A percentile compares a stretch with the other conserved stretches of the same genome.
These are phyloP conservation scores for Dromaius novaehollandiae DNA, from an alignment of 2,113 vertebrate genomes.

Conservation along the genomic window DNA sequence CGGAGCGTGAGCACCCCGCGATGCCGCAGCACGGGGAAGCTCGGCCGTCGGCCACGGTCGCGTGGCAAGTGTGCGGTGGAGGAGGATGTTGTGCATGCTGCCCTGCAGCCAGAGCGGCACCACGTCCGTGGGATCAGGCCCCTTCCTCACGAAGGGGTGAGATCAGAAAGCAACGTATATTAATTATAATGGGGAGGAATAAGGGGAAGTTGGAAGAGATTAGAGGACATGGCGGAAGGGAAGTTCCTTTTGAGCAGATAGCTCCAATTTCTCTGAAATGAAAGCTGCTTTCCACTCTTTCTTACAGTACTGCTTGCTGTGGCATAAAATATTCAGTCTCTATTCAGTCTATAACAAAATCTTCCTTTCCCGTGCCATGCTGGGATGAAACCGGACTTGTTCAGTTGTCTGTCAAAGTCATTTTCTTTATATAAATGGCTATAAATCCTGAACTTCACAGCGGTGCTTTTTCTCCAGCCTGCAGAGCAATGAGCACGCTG, in stretches of 20 bases:
- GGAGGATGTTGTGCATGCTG: not conserved
- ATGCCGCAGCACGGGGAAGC: not conserved
- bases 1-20: no score
- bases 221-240: not conserved
- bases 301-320: not conserved
- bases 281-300: constrained; percentile 41
- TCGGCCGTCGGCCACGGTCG: not conserved
- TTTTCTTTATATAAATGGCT: constrained; percentile 6
- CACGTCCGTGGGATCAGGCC: no score
- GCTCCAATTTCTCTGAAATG: not conserved
- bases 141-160: not conserved
- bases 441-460: not conserved
- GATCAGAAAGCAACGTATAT: not conserved
- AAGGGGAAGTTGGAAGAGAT: not conserved
- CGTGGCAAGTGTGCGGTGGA: not conserved
- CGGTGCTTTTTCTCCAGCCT: not conserved
- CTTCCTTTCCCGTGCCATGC: not conserved
- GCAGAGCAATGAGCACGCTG: not conserved
- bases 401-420: not conserved
- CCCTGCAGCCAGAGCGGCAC: not conserved
- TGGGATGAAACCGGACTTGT: constrained; percentile 6
- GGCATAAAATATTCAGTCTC: not conserved
- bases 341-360: not conserved
- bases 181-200: not conserved
- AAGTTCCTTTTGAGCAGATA: not conserved